These are phyloP conservation scores for Cephus spinipes DNA, from an alignment of 2,888 invertebrate genomes.

Conservation along the genomic window DNA sequence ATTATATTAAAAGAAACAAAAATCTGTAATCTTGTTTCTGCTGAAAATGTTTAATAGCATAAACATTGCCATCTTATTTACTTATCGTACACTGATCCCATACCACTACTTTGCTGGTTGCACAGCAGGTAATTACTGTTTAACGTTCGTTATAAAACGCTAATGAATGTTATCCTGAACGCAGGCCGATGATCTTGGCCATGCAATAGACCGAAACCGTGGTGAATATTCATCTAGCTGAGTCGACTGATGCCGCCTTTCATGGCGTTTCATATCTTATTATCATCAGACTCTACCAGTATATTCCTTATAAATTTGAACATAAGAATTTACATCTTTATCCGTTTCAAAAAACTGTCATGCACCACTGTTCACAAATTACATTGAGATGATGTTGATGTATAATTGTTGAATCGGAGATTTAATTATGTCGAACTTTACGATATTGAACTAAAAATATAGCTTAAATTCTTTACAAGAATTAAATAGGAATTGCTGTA, in stretches of 20 bases:
- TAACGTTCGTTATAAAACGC: constrained; percentile 17
- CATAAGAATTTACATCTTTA: not conserved
- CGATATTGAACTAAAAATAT: not conserved
- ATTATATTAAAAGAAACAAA: constrained; percentile 41
- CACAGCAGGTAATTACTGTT: constrained; percentile 16
- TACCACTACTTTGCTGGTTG: not conserved
- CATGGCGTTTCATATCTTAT: not conserved
- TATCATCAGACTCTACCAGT: not conserved
- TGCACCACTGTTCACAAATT: not conserved
- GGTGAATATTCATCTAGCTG: constrained; percentile 25
- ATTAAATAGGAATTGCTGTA: not conserved
- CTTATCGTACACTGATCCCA: not conserved
- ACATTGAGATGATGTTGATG: not conserved
- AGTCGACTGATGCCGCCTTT: not conserved
- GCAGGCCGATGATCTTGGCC: constrained; percentile 19
- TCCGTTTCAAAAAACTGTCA: not conserved
- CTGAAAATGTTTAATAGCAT: constrained; percentile 55
- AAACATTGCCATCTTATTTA: constrained; percentile 44
- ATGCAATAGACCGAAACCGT: constrained; percentile 23
- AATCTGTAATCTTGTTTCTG: constrained; percentile 61
- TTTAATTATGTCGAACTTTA: not conserved
- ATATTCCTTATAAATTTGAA: not conserved
- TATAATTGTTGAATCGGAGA: not conserved
- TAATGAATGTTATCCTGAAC: constrained; percentile 24
- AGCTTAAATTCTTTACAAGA: not conserved